A percentile compares a stretch with the other conserved stretches of the same genome.
These are phyloP conservation scores for Mesitornis unicolor DNA, from an alignment of 2,113 vertebrate species.

Conservation along the genomic window DNA sequence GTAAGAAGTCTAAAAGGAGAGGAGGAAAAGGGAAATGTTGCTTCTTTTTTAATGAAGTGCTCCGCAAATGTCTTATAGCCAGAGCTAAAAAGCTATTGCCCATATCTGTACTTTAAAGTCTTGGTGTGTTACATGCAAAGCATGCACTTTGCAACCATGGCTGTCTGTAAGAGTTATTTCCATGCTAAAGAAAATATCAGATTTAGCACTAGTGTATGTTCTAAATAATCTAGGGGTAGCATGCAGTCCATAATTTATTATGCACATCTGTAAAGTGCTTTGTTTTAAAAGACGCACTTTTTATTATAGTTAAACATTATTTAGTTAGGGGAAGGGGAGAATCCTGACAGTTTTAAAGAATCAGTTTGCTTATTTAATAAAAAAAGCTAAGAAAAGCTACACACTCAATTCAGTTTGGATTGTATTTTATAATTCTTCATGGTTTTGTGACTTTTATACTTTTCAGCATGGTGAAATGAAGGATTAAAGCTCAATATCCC, in stretches of 20 bases:
- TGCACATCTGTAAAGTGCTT: slow-evolving; percentile 45
- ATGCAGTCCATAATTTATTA: slow-evolving; percentile 50
- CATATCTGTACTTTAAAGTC: not conserved
- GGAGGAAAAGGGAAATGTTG: not conserved
- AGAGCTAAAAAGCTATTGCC: not conserved
- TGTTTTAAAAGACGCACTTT: slow-evolving; percentile 36
- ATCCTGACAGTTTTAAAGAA: slow-evolving; percentile 23
- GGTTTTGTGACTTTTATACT: not conserved
- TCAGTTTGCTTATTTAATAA: not conserved
- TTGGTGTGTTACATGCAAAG: not conserved
- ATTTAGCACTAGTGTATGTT: slow-evolving; percentile 32
- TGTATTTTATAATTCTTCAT: slow-evolving; percentile 27
- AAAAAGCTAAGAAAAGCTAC: not conserved
- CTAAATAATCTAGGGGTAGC: slow-evolving; percentile 49
- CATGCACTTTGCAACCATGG: not conserved
- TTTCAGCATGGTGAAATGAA: slow-evolving; percentile 28
- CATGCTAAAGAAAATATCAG: slow-evolving; percentile 44
- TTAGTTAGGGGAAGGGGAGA: not conserved
- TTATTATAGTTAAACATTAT: slow-evolving; percentile 53
- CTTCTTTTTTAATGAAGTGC: not conserved
- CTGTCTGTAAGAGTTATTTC: not conserved
- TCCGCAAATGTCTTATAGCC: not conserved
- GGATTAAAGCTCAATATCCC: not conserved
- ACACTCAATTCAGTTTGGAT: slow-evolving; percentile 42
- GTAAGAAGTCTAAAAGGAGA: not conserved